Conservation (phyloP, 1,140 invertebrate species). For the Reticulitermes speratus region DNA sequence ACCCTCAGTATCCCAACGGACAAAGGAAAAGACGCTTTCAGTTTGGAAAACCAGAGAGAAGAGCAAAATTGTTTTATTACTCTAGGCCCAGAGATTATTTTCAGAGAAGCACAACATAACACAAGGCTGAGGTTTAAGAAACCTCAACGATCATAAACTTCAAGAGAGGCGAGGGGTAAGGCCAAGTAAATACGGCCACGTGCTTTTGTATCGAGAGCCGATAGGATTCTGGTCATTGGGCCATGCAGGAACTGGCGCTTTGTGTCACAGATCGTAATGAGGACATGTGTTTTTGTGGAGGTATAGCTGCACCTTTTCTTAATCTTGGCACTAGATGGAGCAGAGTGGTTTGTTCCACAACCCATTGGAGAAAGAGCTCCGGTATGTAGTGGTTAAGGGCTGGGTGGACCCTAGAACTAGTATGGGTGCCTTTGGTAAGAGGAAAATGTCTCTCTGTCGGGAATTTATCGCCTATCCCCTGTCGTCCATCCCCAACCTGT, state of each 20-base stretch:
- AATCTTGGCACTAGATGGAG: no score
- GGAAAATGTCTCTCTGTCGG: no score
- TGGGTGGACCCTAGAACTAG: no score
- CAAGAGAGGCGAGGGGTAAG: not conserved
- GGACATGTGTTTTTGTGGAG: no score
- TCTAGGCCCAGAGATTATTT: not conserved
- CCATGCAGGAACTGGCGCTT: not conserved
- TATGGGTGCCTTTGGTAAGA: no score
- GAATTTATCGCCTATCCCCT: no score
- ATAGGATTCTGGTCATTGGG: not conserved
- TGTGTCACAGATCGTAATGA: no score
- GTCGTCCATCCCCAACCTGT: no score
- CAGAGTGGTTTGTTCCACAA: no score
- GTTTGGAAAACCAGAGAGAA: not conserved
- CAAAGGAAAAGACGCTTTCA: not conserved
- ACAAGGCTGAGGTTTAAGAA: not conserved
- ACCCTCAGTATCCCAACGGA: not conserved
- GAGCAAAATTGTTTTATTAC: conserved; percentile 13
- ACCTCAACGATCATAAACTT: conserved; percentile 4
- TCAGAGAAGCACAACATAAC: not conserved
- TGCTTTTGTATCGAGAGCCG: not conserved
- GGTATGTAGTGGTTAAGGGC: no score
- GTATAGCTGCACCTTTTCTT: no score
- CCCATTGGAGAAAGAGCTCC: no score
- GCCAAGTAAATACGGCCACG: not conserved